Percentiles rank a stretch among this genome's conserved stretches.
Evolutionary conservation across 2,113 vertebrate genomes (phyloP).

Genomic region (Nanorana parkeri): DNA sequence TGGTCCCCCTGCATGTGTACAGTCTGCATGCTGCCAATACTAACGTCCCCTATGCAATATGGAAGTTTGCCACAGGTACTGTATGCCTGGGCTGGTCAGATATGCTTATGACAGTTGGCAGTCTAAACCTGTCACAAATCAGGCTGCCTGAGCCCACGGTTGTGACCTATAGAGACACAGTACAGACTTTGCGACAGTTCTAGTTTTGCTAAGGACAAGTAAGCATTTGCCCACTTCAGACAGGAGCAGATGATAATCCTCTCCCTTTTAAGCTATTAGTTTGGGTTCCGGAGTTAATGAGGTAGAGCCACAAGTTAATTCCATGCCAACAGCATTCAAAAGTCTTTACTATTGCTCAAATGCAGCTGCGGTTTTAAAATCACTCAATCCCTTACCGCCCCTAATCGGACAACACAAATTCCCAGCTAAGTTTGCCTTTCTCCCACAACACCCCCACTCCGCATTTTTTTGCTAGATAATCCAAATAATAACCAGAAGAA

Average conservation of each 20-base stretch:
- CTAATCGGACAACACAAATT: conserved; percentile 26
- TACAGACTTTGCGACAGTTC: too few species aligned
- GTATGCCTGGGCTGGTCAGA: too few species aligned
- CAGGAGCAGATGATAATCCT: conserved; percentile 16
- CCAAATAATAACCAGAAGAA: conserved; percentile 31
- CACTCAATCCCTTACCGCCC: neutral
- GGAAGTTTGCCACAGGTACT: too few species aligned
- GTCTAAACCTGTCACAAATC: too few species aligned
- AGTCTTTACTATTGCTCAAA: conserved; percentile 24
- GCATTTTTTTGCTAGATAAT: conserved; percentile 42
- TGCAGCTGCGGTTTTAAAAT: conserved; percentile 19
- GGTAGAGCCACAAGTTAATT: conserved; percentile 35
- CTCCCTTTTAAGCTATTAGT: conserved; percentile 37
- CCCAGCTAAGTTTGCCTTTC: conserved; percentile 2
- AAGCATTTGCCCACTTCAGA: neutral
- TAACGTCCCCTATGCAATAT: too few species aligned
- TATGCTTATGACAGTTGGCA: too few species aligned
- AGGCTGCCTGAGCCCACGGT: too few species aligned
- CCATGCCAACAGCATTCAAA: neutral
- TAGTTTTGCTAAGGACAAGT: neutral
- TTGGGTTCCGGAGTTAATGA: neutral
- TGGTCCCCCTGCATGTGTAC: too few species aligned
- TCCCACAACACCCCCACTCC: neutral
- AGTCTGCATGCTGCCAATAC: too few species aligned
- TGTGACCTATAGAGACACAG: too few species aligned